Evolutionary conservation across 2,113 vertebrate genomes (phyloP).

Genomic region (Pelecanus crispus): DNA sequence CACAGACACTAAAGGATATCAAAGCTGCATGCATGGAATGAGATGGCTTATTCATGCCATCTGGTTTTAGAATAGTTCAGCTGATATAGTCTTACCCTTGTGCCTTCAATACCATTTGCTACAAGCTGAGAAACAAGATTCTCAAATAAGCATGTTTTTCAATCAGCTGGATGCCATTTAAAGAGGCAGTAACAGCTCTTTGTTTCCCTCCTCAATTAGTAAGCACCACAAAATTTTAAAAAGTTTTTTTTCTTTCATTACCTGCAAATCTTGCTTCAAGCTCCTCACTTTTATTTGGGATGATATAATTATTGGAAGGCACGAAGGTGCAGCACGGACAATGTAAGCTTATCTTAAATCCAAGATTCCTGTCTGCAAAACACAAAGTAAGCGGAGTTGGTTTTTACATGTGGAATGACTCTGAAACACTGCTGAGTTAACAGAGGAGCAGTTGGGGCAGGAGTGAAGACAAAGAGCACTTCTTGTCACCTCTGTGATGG

Average conservation of each 20-base stretch:
- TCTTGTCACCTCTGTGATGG: conserved; percentile 84
- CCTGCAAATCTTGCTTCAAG: conserved; percentile 96
- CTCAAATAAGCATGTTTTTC: neutral
- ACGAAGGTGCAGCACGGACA: conserved; percentile 97
- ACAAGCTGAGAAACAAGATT: neutral
- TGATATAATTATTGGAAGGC: conserved; percentile 95
- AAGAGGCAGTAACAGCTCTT: neutral
- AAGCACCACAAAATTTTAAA: neutral
- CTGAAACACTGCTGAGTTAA: neutral
- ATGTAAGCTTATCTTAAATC: conserved; percentile 95
- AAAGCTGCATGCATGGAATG: neutral
- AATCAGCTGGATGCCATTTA: neutral
- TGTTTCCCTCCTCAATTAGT: neutral
- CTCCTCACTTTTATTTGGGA: conserved; percentile 96
- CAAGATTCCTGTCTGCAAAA: conserved; percentile 91
- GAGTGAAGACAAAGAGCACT: neutral
- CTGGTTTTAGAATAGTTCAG: neutral
- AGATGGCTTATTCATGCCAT: neutral
- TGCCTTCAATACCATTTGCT: neutral
- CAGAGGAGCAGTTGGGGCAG: neutral
- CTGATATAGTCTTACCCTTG: neutral
- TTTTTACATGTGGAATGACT: neutral
- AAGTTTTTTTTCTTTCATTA: conserved; percentile 39
- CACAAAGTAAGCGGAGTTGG: conserved; percentile 42
- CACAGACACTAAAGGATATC: neutral